A percentile compares a stretch with the other conserved stretches of the same genome.
These are phyloP conservation scores for Hypanus sabinus DNA, from an alignment of 2,113 vertebrate species.

Conservation along the genomic window DNA sequence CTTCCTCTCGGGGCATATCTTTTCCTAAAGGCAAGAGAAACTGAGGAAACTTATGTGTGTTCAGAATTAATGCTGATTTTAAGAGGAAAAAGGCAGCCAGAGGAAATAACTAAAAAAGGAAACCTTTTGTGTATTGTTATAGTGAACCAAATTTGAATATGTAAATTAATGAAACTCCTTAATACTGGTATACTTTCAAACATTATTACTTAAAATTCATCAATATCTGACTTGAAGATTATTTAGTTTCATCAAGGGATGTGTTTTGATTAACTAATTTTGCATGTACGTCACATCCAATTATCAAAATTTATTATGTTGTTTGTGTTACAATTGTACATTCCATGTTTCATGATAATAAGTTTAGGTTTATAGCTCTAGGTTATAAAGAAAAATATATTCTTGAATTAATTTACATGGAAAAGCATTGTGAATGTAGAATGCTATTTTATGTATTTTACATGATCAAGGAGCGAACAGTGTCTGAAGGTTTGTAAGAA, in stretches of 20 bases:
- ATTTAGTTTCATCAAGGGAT: background rate
- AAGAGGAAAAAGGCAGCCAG: background rate
- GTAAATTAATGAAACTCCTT: background rate
- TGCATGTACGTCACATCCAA: background rate
- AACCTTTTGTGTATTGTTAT: background rate
- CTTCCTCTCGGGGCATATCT: background rate
- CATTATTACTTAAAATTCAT: background rate
- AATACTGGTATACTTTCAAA: background rate
- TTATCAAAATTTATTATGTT: constrained; percentile 11
- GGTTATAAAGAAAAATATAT: background rate
- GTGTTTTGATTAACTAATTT: constrained; percentile 15
- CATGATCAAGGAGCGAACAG: background rate
- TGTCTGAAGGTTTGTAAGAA: constrained; percentile 14
- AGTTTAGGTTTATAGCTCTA: background rate
- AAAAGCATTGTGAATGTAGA: background rate
- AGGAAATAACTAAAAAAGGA: background rate
- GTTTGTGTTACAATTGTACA: background rate
- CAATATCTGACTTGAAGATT: background rate
- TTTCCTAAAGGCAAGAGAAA: background rate
- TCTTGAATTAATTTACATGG: background rate
- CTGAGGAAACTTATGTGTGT: background rate
- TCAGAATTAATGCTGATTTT: background rate
- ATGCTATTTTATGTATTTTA: constrained; percentile 23
- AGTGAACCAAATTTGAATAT: background rate
- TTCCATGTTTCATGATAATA: background rate